Evolutionary conservation across 1,140 invertebrate genomes (phyloP).

Genomic region (Lepidurus couesii): DNA sequence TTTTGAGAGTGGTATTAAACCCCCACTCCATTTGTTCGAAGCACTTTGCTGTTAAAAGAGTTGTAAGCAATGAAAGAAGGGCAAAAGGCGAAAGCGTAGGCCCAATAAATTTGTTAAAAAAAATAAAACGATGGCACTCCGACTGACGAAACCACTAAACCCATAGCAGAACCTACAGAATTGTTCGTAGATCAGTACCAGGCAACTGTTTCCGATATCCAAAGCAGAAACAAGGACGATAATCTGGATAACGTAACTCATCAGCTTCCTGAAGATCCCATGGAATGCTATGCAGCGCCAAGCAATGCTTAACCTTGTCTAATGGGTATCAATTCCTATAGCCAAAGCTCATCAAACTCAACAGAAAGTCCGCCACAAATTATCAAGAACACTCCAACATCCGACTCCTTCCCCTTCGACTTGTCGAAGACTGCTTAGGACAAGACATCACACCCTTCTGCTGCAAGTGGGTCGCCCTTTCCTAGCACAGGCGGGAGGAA

Average conservation of each 20-base stretch:
- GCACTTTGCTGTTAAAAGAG: not conserved
- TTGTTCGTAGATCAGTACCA: not conserved
- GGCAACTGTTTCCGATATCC: not conserved
- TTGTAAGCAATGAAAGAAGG: not conserved
- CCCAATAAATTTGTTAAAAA: not conserved
- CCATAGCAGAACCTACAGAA: not conserved
- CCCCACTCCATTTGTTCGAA: not conserved
- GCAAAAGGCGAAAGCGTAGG: not conserved
- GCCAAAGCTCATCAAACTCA: not conserved
- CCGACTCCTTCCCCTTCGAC: not conserved
- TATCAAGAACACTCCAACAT: too few species aligned
- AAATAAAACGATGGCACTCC: not conserved
- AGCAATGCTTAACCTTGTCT: not conserved
- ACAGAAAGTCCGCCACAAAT: not conserved
- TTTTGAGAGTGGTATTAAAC: not conserved
- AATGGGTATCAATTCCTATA: not conserved
- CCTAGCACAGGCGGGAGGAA: not conserved
- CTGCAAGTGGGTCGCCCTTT: slow-evolving; percentile 20
- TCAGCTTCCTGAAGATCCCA: not conserved
- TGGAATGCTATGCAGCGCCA: not conserved
- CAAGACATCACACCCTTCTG: slow-evolving; percentile 12
- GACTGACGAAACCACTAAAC: not conserved
- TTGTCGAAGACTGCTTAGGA: not conserved
- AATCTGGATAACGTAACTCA: not conserved
- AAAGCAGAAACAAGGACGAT: not conserved